These are phyloP conservation scores for Geotrypetes seraphini DNA, from an alignment of 2,797 vertebrate species.

Conservation along the genomic window DNA sequence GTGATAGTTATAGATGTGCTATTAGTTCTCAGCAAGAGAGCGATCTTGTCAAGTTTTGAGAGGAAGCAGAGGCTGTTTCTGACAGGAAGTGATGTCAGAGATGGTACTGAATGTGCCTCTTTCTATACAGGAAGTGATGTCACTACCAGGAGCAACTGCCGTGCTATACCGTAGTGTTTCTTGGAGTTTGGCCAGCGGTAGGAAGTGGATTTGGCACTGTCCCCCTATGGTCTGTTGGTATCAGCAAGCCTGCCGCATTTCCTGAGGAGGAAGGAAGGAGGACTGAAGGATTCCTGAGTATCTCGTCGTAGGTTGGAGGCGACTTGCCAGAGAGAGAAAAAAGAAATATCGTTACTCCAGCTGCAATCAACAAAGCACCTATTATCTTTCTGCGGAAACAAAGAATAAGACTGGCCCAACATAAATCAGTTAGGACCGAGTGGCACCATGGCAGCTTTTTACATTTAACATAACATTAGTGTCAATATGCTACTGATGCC, in stretches of 20 bases:
- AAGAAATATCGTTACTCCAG: conserved; percentile 5
- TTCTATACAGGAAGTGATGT: too few relatives aligned
- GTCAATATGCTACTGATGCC: too few relatives aligned
- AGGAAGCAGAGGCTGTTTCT: not conserved
- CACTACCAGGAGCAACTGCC: not conserved
- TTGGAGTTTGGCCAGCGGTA: conserved; percentile 14
- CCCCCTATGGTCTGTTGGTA: conserved; percentile 26
- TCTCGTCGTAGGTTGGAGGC: conserved; percentile 74
- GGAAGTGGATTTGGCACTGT: conserved; percentile 19
- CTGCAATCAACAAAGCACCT: conserved; percentile 1
- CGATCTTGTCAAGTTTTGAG: not conserved
- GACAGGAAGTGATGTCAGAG: not conserved
- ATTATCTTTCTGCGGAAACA: too few relatives aligned
- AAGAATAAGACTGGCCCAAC: too few relatives aligned
- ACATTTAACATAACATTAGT: too few relatives aligned
- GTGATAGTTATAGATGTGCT: not conserved
- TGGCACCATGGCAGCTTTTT: too few relatives aligned
- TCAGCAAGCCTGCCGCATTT: conserved; percentile 17
- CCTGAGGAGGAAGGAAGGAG: too few relatives aligned
- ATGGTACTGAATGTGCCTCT: too few relatives aligned
- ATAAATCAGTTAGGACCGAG: too few relatives aligned
- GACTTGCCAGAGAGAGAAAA: conserved; percentile 37
- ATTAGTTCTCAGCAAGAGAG: not conserved
- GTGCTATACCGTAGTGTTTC: conserved; percentile 8
- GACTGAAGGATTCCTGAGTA: conserved; percentile 52